Percentiles rank a stretch among this genome's conserved stretches.
Evolutionary conservation across 2,797 vertebrate species (phyloP).

Genomic region (Hyperoplus immaculatus): DNA sequence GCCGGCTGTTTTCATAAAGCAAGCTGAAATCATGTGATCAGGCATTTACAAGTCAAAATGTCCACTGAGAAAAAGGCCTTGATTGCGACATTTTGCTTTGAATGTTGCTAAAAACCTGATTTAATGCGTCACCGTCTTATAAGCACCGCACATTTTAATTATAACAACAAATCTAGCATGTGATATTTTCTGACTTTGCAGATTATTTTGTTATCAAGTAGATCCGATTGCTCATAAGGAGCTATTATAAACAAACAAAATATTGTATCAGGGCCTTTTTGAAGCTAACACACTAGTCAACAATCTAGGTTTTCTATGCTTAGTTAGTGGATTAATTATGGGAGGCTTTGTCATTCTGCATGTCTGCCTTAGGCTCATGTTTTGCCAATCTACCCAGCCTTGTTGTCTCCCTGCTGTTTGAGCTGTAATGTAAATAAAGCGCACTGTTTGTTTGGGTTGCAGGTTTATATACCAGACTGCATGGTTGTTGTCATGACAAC

Average conservation of each 20-base stretch:
- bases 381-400: constrained; percentile 8
- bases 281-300: neutral
- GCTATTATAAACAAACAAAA: neutral
- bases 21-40: neutral
- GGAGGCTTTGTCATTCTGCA: constrained; percentile 22
- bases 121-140: neutral
- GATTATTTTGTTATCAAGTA: neutral
- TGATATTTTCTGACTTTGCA: neutral
- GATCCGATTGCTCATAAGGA: neutral
- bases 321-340: constrained; percentile 9
- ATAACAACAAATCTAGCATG: neutral
- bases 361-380: constrained; percentile 12
- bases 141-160: neutral
- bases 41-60: neutral
- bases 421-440: constrained; percentile 54
- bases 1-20: neutral
- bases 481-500: constrained; percentile 18
- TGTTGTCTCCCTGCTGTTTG: constrained; percentile 17
- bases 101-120: neutral
- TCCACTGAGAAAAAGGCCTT: neutral
- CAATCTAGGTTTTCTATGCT: constrained; percentile 1
- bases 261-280: neutral
- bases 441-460: constrained; percentile 49
- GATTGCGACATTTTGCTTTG: neutral
- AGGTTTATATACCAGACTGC: constrained; percentile 51